Evolutionary conservation across 1,140 invertebrate species (phyloP).

Genomic region (Orius insidiosus): DNA sequence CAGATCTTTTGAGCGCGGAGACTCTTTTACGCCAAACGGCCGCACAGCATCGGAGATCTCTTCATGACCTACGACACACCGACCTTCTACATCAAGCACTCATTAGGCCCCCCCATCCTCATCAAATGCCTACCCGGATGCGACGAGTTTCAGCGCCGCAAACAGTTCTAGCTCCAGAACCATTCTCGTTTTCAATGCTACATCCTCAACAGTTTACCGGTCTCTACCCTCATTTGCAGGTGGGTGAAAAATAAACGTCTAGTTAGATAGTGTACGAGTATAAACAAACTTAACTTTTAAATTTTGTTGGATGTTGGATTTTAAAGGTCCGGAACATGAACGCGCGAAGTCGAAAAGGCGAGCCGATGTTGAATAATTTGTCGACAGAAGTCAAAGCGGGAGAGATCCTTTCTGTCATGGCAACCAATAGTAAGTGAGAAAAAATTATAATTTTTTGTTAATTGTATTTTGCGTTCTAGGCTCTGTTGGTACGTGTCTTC

Average conservation of each 20-base stretch:
- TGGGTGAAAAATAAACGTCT: conserved; percentile 20
- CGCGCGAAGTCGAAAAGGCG: conserved; percentile 13
- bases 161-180: conserved; percentile 3
- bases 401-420: conserved; percentile 76
- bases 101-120: conserved; percentile 9
- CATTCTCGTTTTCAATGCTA: conserved; percentile 14
- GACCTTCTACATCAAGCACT: conserved; percentile 6
- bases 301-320: no score
- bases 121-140: background rate
- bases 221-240: conserved; percentile 41
- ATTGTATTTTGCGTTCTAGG: conserved; percentile 25
- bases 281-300: no score
- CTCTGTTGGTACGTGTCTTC: conserved; percentile 56
- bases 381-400: conserved; percentile 73
- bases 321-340: conserved; percentile 25
- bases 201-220: conserved; percentile 20
- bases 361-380: conserved; percentile 44
- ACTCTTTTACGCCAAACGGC: conserved; percentile 20
- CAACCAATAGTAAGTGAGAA: conserved; percentile 40
- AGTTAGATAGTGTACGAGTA: no score
- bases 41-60: conserved; percentile 20
- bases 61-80: conserved; percentile 23
- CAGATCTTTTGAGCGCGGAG: conserved; percentile 47
- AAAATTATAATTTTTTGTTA: background rate
- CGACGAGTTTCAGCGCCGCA: conserved; percentile 1